Conservation (phyloP, 2,113 vertebrate genomes). For the Irena cyanogastra region DNA sequence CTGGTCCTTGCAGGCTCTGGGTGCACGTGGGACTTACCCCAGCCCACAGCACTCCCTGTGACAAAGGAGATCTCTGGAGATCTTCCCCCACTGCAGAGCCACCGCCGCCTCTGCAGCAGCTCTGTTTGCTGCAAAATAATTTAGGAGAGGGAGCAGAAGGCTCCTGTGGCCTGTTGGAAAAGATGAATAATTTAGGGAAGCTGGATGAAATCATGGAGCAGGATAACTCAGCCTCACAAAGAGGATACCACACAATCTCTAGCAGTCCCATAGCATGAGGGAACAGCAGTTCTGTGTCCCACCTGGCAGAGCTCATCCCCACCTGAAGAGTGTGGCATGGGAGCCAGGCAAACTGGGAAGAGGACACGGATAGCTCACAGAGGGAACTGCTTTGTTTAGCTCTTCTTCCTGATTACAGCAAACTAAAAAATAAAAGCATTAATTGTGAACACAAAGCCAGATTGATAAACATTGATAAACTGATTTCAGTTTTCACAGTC, state of each 20-base stretch:
- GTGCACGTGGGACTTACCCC: fast-evolving
- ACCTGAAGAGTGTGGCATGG: fast-evolving
- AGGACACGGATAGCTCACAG: fast-evolving
- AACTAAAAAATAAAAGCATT: neutral
- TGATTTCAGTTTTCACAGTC: neutral
- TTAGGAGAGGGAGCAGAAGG: neutral
- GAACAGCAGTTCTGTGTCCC: neutral
- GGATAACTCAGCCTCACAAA: neutral
- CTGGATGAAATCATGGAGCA: neutral
- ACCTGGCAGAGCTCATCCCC: neutral
- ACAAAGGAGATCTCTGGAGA: neutral
- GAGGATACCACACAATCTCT: neutral
- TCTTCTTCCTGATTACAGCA: neutral
- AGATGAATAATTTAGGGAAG: neutral
- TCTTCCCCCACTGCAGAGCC: neutral
- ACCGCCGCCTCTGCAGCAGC: neutral
- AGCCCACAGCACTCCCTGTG: neutral
- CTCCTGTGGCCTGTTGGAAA: neutral
- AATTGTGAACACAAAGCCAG: neutral
- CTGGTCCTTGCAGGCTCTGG: neutral
- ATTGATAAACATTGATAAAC: conserved; percentile 1
- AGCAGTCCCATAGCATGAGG: fast-evolving
- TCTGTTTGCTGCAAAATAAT: neutral
- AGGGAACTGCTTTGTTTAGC: neutral
- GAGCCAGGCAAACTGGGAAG: fast-evolving